A percentile compares a stretch with the other conserved stretches of the same genome.
Conservation (phyloP, 2,888 invertebrate species). For the Oligia strigilis region DNA sequence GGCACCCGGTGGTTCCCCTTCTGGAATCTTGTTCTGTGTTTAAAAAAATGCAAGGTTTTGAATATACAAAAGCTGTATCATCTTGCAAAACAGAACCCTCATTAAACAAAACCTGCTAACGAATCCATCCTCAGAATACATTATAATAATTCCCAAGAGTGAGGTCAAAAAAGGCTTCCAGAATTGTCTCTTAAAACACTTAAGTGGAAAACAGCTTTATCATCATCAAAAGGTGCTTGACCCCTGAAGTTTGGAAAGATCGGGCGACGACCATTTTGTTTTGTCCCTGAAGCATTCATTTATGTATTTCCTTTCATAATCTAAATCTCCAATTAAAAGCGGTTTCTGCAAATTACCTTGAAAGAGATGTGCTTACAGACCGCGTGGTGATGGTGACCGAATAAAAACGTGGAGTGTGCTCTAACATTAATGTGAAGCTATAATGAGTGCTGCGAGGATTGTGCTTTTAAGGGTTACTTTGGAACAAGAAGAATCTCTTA, state of each 20-base stretch:
- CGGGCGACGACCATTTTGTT: constrained; percentile 32
- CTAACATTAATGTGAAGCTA: constrained; percentile 46
- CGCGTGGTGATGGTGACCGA: constrained; percentile 37
- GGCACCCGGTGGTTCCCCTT: background rate
- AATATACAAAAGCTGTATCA: background rate
- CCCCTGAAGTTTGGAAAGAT: constrained; percentile 18
- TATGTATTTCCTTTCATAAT: constrained; percentile 23
- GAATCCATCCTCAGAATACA: constrained; percentile 23
- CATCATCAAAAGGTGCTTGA: constrained; percentile 37
- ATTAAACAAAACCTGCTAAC: constrained; percentile 12
- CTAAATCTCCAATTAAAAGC: constrained; percentile 44
- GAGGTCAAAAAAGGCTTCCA: constrained; percentile 12
- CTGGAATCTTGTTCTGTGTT: background rate
- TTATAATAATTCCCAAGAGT: constrained; percentile 21
- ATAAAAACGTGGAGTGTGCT: constrained; percentile 40
- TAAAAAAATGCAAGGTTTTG: background rate
- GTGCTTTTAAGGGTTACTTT: constrained; percentile 63
- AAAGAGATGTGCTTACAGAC: constrained; percentile 9
- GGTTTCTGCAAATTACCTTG: constrained; percentile 17
- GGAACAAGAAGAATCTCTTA: background rate
- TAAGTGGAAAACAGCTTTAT: constrained; percentile 50
- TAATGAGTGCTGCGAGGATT: constrained; percentile 62
- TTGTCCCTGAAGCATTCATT: constrained; percentile 28
- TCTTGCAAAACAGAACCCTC: background rate
- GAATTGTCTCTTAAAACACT: constrained; percentile 13